phyloP scores from a whole-genome alignment of 2,888 invertebrate species.

The Notocelia uddmanniana region DNA sequence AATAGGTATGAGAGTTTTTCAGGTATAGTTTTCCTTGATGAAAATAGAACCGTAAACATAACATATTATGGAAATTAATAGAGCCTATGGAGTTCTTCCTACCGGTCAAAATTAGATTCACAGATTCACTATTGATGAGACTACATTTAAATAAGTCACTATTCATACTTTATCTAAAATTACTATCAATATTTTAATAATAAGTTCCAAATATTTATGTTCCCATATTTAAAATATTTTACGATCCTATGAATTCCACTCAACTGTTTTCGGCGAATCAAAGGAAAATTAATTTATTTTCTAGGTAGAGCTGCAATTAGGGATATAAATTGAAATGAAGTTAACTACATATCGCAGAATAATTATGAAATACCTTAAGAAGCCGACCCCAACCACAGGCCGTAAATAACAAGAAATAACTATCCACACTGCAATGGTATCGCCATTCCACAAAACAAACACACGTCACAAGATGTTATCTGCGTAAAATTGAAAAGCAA shows the following conservation, averaged over 20 bases:
- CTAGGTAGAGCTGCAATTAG: background rate
- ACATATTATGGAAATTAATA: background rate
- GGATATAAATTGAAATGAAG: background rate
- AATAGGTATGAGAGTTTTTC: no score
- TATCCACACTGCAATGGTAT: constrained; percentile 69
- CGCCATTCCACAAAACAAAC: constrained; percentile 76
- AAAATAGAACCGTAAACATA: no score
- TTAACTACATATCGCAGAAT: constrained; percentile 28
- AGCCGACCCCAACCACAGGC: constrained; percentile 65
- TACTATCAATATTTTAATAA: constrained; percentile 14
- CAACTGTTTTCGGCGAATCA: background rate
- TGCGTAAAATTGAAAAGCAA: constrained; percentile 52
- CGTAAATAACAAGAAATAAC: constrained; percentile 63
- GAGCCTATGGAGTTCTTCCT: background rate
- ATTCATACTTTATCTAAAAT: background rate
- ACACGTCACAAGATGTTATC: constrained; percentile 58
- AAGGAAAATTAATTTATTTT: background rate
- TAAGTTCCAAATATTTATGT: constrained; percentile 8
- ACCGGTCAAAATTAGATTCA: background rate
- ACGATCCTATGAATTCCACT: background rate
- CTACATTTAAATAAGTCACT: constrained; percentile 10
- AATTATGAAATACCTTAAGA: constrained; percentile 60
- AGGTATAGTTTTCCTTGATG: no score
- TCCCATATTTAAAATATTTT: background rate
- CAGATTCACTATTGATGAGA: constrained; percentile 13